phyloP scores from a whole-genome alignment of 2,888 invertebrate species.

The Ferrisia virgata region DNA sequence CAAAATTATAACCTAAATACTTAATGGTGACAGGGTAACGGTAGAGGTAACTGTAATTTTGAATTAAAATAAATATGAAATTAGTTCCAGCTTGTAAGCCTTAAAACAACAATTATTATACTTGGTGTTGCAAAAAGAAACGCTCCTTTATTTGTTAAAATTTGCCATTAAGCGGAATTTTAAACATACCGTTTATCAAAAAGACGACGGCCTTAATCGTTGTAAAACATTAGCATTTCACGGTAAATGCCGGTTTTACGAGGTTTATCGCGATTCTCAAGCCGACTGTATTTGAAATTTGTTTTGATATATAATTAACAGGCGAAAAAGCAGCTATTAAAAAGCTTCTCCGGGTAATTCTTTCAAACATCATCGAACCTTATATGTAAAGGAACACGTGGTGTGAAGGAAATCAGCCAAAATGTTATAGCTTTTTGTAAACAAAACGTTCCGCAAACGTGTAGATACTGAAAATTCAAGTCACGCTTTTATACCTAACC shows the following conservation, averaged over 20 bases:
- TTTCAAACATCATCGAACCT: not conserved
- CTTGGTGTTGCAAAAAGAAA: not conserved
- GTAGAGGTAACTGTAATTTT: not conserved
- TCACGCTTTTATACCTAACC: not conserved
- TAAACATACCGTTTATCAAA: not conserved
- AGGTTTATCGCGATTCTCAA: not conserved
- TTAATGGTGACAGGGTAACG: no score
- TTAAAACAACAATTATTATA: not conserved
- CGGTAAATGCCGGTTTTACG: not conserved
- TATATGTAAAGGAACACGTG: not conserved
- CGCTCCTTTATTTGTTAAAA: not conserved
- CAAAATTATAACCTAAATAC: no score
- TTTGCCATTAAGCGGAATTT: not conserved
- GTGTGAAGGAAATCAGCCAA: not conserved
- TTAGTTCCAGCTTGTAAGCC: not conserved
- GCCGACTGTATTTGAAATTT: not conserved
- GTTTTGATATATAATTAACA: not conserved
- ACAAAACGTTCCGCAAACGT: not conserved
- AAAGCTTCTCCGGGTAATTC: not conserved
- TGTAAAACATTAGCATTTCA: not conserved
- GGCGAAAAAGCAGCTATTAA: not conserved
- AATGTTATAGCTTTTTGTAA: not conserved
- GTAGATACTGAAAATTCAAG: not conserved
- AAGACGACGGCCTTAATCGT: not conserved
- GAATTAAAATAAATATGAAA: not conserved